These are phyloP conservation scores for Dendroctonus ponderosae DNA, from an alignment of 1,140 invertebrate species.

Conservation along the genomic window DNA sequence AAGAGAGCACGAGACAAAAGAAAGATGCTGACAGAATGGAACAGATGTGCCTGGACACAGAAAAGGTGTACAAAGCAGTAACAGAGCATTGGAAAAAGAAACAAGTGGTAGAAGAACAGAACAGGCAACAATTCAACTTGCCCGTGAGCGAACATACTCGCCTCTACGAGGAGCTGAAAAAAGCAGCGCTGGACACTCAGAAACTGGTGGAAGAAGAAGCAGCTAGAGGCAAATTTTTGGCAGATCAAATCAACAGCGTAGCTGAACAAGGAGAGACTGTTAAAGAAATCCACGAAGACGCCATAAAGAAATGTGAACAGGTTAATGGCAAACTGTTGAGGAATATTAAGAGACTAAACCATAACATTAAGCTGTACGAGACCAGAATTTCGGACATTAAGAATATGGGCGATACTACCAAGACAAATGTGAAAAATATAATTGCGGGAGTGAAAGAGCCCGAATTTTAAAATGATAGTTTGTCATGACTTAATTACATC, in stretches of 20 bases:
- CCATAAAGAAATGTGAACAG: slow-evolving; percentile 44
- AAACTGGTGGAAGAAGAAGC: slow-evolving; percentile 47
- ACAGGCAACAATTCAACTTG: slow-evolving; percentile 35
- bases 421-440: not conserved
- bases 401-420: slow-evolving; percentile 9
- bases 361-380: slow-evolving; percentile 36
- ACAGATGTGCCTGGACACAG: slow-evolving; percentile 32
- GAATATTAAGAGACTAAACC: slow-evolving; percentile 43
- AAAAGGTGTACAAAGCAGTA: slow-evolving; percentile 36
- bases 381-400: slow-evolving; percentile 16
- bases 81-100: slow-evolving; percentile 38
- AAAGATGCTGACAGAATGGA: slow-evolving; percentile 41
- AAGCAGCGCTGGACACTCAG: slow-evolving; percentile 44
- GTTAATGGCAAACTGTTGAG: slow-evolving; percentile 45
- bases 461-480: not conserved
- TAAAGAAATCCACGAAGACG: slow-evolving; percentile 42
- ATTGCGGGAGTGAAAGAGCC: not conserved
- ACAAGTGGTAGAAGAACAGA: slow-evolving; percentile 34
- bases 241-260: slow-evolving; percentile 46
- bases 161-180: slow-evolving; percentile 45
- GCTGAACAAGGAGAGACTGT: slow-evolving; percentile 42
- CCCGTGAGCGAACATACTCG: slow-evolving; percentile 38
- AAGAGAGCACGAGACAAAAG: slow-evolving; percentile 44
- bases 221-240: slow-evolving; percentile 42
- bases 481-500: not conserved